These are phyloP conservation scores for Brachystomella parvula DNA, from an alignment of 1,140 invertebrate genomes.

Conservation along the genomic window DNA sequence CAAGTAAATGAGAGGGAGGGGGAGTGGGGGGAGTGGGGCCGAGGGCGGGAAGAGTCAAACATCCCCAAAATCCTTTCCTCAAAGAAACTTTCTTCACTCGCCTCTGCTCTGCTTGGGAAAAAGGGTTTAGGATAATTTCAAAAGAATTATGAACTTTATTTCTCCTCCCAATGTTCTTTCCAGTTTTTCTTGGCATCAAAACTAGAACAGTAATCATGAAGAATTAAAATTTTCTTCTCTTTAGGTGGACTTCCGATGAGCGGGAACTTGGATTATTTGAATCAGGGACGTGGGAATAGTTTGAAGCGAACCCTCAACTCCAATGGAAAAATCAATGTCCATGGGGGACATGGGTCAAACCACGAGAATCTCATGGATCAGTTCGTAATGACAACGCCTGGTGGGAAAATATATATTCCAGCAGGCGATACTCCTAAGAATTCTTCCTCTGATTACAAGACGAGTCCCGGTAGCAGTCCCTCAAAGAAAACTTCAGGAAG, in stretches of 20 bases:
- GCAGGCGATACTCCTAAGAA: constrained; percentile 71
- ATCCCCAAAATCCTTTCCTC: no score
- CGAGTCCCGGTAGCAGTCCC: constrained; percentile 64
- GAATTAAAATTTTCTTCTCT: neutral
- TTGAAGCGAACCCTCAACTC: constrained; percentile 66
- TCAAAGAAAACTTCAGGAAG: constrained; percentile 35
- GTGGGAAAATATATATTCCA: constrained; percentile 86
- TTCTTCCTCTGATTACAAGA: constrained; percentile 77
- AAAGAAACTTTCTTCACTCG: no score
- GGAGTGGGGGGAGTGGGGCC: no score
- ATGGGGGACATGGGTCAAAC: constrained; percentile 42
- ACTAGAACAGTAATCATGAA: no score
- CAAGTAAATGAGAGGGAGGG: no score
- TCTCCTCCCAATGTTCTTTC: neutral
- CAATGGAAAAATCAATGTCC: constrained; percentile 53
- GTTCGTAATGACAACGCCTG: constrained; percentile 78
- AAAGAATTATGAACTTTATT: no score
- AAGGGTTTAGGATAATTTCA: no score
- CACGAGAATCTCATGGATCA: constrained; percentile 75
- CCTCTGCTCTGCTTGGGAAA: no score
- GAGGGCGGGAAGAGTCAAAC: no score
- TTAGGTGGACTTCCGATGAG: constrained; percentile 76
- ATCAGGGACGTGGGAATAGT: constrained; percentile 73
- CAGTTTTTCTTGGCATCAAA: neutral
- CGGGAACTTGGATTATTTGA: constrained; percentile 74